Percentiles rank a stretch among this genome's conserved stretches.
Evolutionary conservation across 2,113 vertebrate genomes (phyloP).

Genomic region (Tupaia chinensis): DNA sequence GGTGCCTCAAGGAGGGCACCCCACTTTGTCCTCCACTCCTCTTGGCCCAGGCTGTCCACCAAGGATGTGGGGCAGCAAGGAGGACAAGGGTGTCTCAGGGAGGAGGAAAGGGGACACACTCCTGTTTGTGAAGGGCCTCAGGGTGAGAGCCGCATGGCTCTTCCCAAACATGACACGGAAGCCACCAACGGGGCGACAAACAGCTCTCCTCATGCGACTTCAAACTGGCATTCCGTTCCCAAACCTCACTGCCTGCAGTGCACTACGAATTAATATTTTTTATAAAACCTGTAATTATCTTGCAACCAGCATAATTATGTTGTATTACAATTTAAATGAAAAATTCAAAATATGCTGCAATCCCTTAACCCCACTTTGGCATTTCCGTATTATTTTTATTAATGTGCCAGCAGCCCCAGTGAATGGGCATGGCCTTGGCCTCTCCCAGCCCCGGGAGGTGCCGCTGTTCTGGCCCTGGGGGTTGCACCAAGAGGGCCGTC

Average conservation of each 20-base stretch:
- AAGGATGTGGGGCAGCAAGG: neutral
- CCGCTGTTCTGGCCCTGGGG: neutral
- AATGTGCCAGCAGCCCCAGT: neutral
- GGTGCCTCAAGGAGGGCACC: neutral
- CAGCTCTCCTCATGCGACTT: neutral
- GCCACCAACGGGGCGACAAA: neutral
- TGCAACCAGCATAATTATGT: conserved; percentile 67
- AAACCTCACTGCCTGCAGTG: conserved; percentile 18
- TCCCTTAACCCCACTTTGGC: conserved; percentile 43
- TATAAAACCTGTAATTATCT: conserved; percentile 80
- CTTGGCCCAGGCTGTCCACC: no score
- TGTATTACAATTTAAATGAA: conserved; percentile 72
- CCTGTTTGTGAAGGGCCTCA: neutral
- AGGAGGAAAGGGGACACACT: neutral
- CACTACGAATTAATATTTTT: conserved; percentile 69
- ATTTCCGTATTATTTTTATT: conserved; percentile 43
- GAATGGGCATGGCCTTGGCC: neutral
- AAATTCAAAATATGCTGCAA: conserved; percentile 54
- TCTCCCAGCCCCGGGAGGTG: neutral
- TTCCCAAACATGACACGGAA: neutral
- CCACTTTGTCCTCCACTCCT: neutral
- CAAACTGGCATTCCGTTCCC: neutral
- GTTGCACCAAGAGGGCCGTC: neutral
- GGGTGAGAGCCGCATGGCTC: neutral
- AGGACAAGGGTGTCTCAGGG: neutral